These are phyloP conservation scores for Polypedilum vanderplanki DNA, from an alignment of 1,140 invertebrate species.

Conservation along the genomic window DNA sequence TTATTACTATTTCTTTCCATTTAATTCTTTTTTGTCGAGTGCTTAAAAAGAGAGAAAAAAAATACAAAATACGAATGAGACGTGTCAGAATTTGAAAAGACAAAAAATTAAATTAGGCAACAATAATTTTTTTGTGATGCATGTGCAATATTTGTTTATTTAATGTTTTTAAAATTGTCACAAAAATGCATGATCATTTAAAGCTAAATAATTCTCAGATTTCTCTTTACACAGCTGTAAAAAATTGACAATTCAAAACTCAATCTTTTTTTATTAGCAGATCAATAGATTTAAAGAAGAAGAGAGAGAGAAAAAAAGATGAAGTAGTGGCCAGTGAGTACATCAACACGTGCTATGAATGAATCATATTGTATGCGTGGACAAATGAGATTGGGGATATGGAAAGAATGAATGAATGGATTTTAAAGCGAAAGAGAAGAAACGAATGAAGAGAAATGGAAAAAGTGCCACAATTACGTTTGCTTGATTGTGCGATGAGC, in stretches of 20 bases:
- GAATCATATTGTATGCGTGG: conserved; percentile 17
- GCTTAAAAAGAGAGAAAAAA: neutral
- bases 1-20: conserved; percentile 1
- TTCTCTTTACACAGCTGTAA: too few species aligned
- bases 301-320: neutral
- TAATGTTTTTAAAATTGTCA: conserved; percentile 19
- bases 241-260: neutral
- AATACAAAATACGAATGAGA: neutral
- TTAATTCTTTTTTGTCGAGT: neutral
- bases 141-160: conserved; percentile 6
- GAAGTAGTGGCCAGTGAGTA: conserved; percentile 3
- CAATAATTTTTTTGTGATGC: neutral
- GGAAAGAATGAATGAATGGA: too few species aligned
- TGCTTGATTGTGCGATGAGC: too few species aligned
- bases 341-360: conserved; percentile 25
- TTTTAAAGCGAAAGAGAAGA: neutral
- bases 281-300: conserved; percentile 1
- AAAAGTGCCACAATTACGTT: conserved; percentile 11
- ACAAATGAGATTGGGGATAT: conserved; percentile 14
- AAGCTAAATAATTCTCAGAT: too few species aligned
- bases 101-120: neutral
- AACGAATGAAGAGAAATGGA: neutral
- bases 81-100: conserved; percentile 25
- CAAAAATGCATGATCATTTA: neutral
- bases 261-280: neutral